A percentile compares a stretch with the other conserved stretches of the same genome.
Conservation (phyloP, 2,888 invertebrate genomes). For the Dromius quadrimaculatus region DNA sequence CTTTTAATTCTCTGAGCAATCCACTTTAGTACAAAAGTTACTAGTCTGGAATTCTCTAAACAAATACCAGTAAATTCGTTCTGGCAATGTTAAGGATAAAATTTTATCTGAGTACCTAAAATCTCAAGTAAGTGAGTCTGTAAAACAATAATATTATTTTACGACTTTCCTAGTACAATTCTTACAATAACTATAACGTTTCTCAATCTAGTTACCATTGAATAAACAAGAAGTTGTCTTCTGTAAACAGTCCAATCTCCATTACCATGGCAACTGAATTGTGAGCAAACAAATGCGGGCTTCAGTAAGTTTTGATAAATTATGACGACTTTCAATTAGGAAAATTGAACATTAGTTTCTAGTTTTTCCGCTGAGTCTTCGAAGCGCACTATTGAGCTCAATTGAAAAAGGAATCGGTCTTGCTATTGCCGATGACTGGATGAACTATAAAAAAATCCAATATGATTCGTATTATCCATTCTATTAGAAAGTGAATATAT, state of each 20-base stretch:
- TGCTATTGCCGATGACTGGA: too few species aligned
- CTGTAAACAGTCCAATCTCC: constrained; percentile 20
- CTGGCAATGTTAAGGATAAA: constrained; percentile 18
- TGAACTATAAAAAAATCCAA: too few species aligned
- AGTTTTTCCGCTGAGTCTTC: constrained; percentile 24
- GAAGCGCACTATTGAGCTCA: constrained; percentile 9
- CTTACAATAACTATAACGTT: constrained; percentile 13
- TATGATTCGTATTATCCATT: too few species aligned
- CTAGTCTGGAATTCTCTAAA: too few species aligned
- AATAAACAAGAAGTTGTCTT: constrained; percentile 8
- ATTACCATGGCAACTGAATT: not conserved
- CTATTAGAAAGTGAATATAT: too few species aligned
- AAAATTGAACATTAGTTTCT: constrained; percentile 24
- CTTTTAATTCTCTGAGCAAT: too few species aligned
- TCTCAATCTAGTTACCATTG: constrained; percentile 11
- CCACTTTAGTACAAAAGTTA: too few species aligned
- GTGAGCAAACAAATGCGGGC: constrained; percentile 16
- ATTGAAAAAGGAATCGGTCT: constrained; percentile 35
- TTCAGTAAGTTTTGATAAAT: constrained; percentile 34
- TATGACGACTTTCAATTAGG: constrained; percentile 32
- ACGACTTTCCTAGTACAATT: constrained; percentile 16
- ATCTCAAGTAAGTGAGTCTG: constrained; percentile 7
- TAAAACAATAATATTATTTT: constrained; percentile 34
- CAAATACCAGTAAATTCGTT: constrained; percentile 12
- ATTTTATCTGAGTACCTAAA: constrained; percentile 30